These are phyloP conservation scores for Platerodrilus igneus DNA, from an alignment of 2,888 invertebrate genomes.

Conservation along the genomic window DNA sequence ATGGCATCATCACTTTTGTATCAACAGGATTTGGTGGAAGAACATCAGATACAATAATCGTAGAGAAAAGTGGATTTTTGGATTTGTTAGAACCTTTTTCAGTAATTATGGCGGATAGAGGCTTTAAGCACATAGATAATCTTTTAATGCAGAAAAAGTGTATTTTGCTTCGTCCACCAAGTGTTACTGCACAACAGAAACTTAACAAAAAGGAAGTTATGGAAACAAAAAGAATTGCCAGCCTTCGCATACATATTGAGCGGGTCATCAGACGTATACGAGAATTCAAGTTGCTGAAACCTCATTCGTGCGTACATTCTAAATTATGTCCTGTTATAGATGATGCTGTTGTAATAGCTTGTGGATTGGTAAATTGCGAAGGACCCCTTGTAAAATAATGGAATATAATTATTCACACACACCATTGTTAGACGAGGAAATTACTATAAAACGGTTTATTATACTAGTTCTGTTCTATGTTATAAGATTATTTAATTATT, in stretches of 20 bases:
- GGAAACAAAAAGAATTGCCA: conserved; percentile 11
- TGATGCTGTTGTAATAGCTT: too few species aligned
- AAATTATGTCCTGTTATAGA: too few species aligned
- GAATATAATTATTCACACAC: too few species aligned
- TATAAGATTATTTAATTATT: too few species aligned
- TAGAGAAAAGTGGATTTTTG: conserved; percentile 20
- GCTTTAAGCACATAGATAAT: conserved; percentile 18
- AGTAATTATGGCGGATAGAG: conserved; percentile 15
- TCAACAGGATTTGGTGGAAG: too few species aligned
- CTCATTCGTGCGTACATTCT: too few species aligned
- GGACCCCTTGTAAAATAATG: too few species aligned
- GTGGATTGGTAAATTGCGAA: too few species aligned
- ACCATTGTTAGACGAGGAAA: too few species aligned
- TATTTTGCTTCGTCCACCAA: conserved; percentile 17
- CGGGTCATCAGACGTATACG: conserved; percentile 16
- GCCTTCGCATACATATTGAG: conserved; percentile 13
- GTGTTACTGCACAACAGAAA: conserved; percentile 10
- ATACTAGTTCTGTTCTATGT: too few species aligned
- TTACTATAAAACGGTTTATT: too few species aligned
- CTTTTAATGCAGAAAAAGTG: conserved; percentile 10
- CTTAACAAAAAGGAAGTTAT: conserved; percentile 9
- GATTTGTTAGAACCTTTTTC: conserved; percentile 8
- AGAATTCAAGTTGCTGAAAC: conserved; percentile 19
- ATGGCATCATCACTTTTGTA: too few species aligned
- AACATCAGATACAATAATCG: conserved; percentile 14